Percentiles rank a stretch among this genome's conserved stretches.
Evolutionary conservation across 30 jellyfish, hydroid and myxozoan genomes (phyloP).

Genomic region (Aurelia aurita): DNA sequence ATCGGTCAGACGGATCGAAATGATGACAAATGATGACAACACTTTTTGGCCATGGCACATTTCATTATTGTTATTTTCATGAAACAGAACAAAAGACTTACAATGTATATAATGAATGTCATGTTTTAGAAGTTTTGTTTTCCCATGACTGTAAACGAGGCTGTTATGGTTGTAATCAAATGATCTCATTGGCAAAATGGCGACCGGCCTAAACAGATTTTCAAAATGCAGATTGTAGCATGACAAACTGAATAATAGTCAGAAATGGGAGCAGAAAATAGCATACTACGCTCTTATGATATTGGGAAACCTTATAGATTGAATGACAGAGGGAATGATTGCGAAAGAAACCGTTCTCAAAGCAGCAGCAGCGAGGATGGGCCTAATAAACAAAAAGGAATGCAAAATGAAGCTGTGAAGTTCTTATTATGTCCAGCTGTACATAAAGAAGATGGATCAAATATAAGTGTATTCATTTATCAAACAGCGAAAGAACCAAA

Average conservation of each 20-base stretch:
- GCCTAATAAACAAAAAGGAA: background rate
- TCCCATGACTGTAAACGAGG: no score
- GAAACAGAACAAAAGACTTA: no score
- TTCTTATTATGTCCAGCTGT: conserved; percentile 65
- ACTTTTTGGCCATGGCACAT: no score
- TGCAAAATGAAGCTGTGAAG: background rate
- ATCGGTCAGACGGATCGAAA: no score
- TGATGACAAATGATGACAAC: no score
- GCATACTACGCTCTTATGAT: conserved; percentile 59
- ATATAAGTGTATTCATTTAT: conserved; percentile 63
- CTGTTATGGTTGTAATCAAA: no score
- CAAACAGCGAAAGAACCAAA: conserved; percentile 28
- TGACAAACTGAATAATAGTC: background rate
- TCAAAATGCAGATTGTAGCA: no score
- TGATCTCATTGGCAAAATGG: no score
- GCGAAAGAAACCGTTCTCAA: background rate
- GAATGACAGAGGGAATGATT: background rate
- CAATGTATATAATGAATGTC: no score
- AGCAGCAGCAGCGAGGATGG: background rate
- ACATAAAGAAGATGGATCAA: conserved; percentile 53
- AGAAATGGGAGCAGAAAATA: conserved; percentile 82
- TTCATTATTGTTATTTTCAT: no score
- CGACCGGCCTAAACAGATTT: no score
- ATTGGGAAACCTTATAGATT: conserved; percentile 55
- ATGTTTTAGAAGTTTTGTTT: no score